Evolutionary conservation across 1,140 invertebrate species (phyloP).

Genomic region (Apis cerana): DNA sequence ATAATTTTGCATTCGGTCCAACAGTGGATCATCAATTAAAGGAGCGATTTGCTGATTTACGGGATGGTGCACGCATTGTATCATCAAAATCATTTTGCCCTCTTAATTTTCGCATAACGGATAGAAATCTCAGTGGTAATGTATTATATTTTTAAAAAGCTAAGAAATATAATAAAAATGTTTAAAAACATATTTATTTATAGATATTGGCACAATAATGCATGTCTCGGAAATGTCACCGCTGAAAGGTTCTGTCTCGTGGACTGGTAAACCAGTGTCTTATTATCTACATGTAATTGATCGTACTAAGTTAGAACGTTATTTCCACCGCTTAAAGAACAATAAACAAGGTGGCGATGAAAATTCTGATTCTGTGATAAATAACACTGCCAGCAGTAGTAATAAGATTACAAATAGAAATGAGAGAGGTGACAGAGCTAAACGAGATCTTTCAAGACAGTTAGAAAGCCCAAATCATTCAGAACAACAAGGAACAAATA

Average conservation of each 20-base stretch:
- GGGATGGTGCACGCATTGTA: slow-evolving; percentile 97
- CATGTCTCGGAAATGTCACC: slow-evolving; percentile 98
- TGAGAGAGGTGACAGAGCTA: slow-evolving; percentile 75
- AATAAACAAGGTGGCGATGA: slow-evolving; percentile 88
- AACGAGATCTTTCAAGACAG: slow-evolving; percentile 77
- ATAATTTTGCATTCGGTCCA: slow-evolving; percentile 99
- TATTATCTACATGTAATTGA: slow-evolving; percentile 99
- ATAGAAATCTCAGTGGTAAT: slow-evolving; percentile 90
- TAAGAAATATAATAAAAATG: neutral
- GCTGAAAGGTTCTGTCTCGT: slow-evolving; percentile 96
- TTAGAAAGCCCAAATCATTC: slow-evolving; percentile 77
- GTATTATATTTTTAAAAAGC: slow-evolving; percentile 1
- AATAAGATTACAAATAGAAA: slow-evolving; percentile 71
- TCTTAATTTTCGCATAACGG: slow-evolving; percentile 98
- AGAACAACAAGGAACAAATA: slow-evolving; percentile 73
- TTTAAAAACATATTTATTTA: slow-evolving; percentile 66
- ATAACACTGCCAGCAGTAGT: slow-evolving; percentile 79
- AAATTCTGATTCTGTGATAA: slow-evolving; percentile 80
- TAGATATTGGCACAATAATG: slow-evolving; percentile 99
- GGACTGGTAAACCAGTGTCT: slow-evolving; percentile 98
- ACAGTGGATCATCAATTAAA: slow-evolving; percentile 98
- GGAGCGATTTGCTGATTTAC: slow-evolving; percentile 96
- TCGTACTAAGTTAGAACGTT: slow-evolving; percentile 96
- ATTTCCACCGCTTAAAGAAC: slow-evolving; percentile 95
- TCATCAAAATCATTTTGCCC: slow-evolving; percentile 99